phyloP scores from a whole-genome alignment of 2,888 invertebrate species.

The Cinara cedri region DNA sequence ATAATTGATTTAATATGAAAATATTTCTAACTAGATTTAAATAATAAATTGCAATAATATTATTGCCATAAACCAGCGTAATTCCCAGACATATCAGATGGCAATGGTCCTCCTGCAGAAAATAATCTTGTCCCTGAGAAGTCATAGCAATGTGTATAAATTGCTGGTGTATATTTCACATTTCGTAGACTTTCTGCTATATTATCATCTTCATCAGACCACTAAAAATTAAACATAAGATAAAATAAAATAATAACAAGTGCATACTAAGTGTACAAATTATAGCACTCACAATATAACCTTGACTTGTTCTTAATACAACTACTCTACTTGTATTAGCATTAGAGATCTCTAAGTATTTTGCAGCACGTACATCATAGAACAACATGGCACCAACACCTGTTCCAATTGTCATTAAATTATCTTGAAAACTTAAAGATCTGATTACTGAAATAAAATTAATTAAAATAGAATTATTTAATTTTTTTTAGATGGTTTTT shows the following conservation, averaged over 20 bases:
- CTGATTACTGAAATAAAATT: slow-evolving; percentile 59
- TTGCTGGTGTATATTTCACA: slow-evolving; percentile 87
- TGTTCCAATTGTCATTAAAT: slow-evolving; percentile 91
- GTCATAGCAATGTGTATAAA: slow-evolving; percentile 96
- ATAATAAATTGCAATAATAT: neutral
- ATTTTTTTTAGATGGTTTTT: neutral
- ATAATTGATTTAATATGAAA: too few species aligned
- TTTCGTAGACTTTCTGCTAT: slow-evolving; percentile 69
- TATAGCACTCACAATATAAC: slow-evolving; percentile 79
- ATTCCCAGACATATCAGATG: slow-evolving; percentile 88
- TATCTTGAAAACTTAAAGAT: slow-evolving; percentile 73
- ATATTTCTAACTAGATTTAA: too few species aligned
- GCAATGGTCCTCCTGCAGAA: slow-evolving; percentile 92
- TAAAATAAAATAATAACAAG: too few species aligned
- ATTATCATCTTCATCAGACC: slow-evolving; percentile 82
- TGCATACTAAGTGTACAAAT: slow-evolving; percentile 21
- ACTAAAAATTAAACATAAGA: slow-evolving; percentile 66
- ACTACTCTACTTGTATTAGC: slow-evolving; percentile 89
- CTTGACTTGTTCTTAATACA: slow-evolving; percentile 83
- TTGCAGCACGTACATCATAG: slow-evolving; percentile 88
- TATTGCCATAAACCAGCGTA: slow-evolving; percentile 91
- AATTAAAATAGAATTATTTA: slow-evolving; percentile 26
- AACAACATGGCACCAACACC: slow-evolving; percentile 91
- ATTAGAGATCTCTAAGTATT: slow-evolving; percentile 87
- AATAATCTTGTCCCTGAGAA: slow-evolving; percentile 88